Evolutionary conservation across 1,140 invertebrate genomes (phyloP).

Genomic region (Theocolax elegans): DNA sequence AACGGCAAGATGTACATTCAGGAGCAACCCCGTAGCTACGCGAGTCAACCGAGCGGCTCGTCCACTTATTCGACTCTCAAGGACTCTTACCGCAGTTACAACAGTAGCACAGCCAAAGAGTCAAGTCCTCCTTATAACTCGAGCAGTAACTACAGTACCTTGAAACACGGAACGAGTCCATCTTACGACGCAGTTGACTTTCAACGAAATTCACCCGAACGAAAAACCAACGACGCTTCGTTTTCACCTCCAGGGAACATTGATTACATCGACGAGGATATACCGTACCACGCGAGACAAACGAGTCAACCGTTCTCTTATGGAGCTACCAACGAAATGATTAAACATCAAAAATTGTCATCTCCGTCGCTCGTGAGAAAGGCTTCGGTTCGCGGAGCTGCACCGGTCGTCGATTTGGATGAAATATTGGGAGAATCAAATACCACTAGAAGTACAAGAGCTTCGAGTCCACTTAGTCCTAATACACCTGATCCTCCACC

Average conservation of each 20-base stretch:
- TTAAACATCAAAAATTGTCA: slow-evolving; percentile 73
- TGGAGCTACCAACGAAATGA: slow-evolving; percentile 73
- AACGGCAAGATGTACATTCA: slow-evolving; percentile 62
- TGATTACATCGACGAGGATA: slow-evolving; percentile 70
- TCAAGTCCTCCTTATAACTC: slow-evolving; percentile 58
- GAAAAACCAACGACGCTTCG: slow-evolving; percentile 52
- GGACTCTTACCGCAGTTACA: slow-evolving; percentile 60
- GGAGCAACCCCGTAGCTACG: slow-evolving; percentile 57
- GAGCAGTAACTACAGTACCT: slow-evolving; percentile 58
- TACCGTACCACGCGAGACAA: slow-evolving; percentile 85
- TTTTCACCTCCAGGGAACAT: slow-evolving; percentile 62
- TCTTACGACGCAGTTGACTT: slow-evolving; percentile 51
- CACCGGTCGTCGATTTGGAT: slow-evolving; percentile 68
- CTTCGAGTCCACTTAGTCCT: slow-evolving; percentile 50
- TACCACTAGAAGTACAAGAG: slow-evolving; percentile 40
- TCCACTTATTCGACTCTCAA: slow-evolving; percentile 63
- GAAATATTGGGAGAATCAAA: slow-evolving; percentile 62
- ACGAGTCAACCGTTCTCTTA: slow-evolving; percentile 86
- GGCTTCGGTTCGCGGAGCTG: slow-evolving; percentile 65
- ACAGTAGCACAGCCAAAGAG: slow-evolving; percentile 50
- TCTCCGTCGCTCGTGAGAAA: slow-evolving; percentile 81
- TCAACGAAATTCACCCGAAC: slow-evolving; percentile 49
- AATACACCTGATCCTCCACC: slow-evolving; percentile 57
- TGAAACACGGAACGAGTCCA: slow-evolving; percentile 52
- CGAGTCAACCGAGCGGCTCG: slow-evolving; percentile 53